Evolutionary conservation across 2,888 invertebrate genomes (phyloP), one percentile per base, ranked within the genome.

Genomic region (Pachliopta kotzebuea): DNA sequence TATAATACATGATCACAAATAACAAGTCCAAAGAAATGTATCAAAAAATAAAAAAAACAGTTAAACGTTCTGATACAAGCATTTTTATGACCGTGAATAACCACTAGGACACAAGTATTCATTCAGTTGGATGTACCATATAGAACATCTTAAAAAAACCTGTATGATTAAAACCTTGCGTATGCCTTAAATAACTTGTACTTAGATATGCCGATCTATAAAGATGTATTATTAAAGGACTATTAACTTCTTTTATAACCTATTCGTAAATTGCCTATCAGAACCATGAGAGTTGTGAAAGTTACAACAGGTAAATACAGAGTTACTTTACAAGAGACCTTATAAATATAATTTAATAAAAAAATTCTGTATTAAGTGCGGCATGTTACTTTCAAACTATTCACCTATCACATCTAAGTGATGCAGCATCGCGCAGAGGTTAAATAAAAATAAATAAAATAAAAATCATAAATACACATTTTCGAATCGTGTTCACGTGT

Each of bases 391-490:
- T 68, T 68, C 61, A 62, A 68, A 70, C 69, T 67, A 67, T 69
- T 14, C 23, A 50, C 59, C 59, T n/a, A 60, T 63, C 60, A 59
- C 59, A 29, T 31, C 63, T 74, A 68, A 74, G 72, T 74, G 76
- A 76, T 68, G 71, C 66, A 63, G 56, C 64, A 74, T 37, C 37
- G 14, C 37, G 11, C 14, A 37, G 75, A 75, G 74, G 70, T 74
- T 74, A 71, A 74, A 71, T 67, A 73, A 72, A 73, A 68, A 75
- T 71, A 75, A 67, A 61, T 61, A 63, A 64, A 31, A 31, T 9
- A 37, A 37, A 62, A 63, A 64, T 70, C 60, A 66, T 72, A 74
- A 78, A 74, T 72, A 75, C 67, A 72, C 68, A 68, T 72, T 68
- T 58, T 65, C 9, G 62, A 66, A 64, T 67, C 71, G 72, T 71